These are phyloP conservation scores for Microctenopoma steveboyesi DNA, from an alignment of 2,797 vertebrate genomes.

Conservation along the genomic window DNA sequence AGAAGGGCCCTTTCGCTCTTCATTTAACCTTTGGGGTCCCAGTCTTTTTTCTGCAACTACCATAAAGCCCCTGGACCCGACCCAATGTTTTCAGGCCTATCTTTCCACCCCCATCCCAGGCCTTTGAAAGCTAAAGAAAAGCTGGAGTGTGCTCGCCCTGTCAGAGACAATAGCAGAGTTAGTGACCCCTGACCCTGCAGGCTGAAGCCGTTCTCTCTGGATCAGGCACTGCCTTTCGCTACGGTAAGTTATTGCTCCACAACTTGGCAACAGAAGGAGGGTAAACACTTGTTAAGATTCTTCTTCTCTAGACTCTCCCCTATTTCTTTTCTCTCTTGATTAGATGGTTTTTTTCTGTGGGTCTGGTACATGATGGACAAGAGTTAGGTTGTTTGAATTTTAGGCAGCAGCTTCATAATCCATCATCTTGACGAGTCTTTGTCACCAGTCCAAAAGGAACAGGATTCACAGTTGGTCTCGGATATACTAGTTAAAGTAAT, in stretches of 20 bases:
- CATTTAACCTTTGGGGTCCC: conserved; percentile 86
- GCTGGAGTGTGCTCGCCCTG: conserved; percentile 87
- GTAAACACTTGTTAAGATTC: conserved; percentile 84
- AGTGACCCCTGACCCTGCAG: conserved; percentile 85
- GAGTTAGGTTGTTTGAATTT: conserved; percentile 71
- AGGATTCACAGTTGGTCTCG: conserved; percentile 51
- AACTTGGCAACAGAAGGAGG: conserved; percentile 80
- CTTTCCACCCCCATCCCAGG: conserved; percentile 83
- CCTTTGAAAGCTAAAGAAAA: conserved; percentile 87
- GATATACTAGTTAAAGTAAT: conserved; percentile 54
- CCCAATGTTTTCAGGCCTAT: conserved; percentile 86
- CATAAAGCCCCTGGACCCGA: conserved; percentile 85
- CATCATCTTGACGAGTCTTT: conserved; percentile 77
- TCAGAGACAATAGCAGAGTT: conserved; percentile 86
- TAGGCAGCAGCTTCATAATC: conserved; percentile 74
- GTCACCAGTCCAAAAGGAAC: conserved; percentile 63
- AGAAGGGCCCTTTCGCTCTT: conserved; percentile 88
- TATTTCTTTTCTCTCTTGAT: conserved; percentile 64
- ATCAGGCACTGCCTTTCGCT: conserved; percentile 82
- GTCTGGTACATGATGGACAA: conserved; percentile 71
- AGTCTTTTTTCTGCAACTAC: conserved; percentile 76
- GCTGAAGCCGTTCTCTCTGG: conserved; percentile 83
- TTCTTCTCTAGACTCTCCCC: conserved; percentile 68
- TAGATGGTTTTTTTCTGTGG: conserved; percentile 44
- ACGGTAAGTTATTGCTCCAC: conserved; percentile 83